Percentiles rank a stretch among this genome's conserved stretches.
These are phyloP conservation scores for Drosophila oshimai DNA, from an alignment of 1,140 invertebrate genomes.

Conservation along the genomic window DNA sequence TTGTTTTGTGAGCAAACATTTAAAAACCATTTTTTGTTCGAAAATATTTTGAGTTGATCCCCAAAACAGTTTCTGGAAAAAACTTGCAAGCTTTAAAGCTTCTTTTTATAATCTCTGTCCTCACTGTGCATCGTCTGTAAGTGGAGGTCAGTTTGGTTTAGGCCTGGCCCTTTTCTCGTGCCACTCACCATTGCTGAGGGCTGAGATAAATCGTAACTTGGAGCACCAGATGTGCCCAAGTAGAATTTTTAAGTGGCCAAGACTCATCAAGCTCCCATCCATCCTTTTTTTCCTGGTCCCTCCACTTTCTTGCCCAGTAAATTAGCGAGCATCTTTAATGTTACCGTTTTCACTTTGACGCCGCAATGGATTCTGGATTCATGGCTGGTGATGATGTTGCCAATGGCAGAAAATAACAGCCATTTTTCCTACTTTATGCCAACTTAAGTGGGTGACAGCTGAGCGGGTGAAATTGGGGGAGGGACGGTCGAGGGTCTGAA, in stretches of 20 bases:
- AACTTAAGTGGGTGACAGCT: constrained; percentile 73
- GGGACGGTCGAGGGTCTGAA: constrained; percentile 48
- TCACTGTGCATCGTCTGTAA: constrained; percentile 13
- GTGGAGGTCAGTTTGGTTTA: constrained; percentile 19
- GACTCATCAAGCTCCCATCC: constrained; percentile 2
- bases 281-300: neutral
- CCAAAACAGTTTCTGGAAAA: too few species aligned
- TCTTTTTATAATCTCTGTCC: too few species aligned
- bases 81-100: too few species aligned
- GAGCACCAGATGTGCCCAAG: constrained; percentile 65
- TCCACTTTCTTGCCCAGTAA: constrained; percentile 4
- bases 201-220: constrained; percentile 33
- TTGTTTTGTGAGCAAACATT: too few species aligned
- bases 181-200: neutral
- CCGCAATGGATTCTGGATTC: constrained; percentile 32
- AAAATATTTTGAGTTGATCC: too few species aligned
- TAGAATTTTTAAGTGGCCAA: constrained; percentile 59
- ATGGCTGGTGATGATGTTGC: constrained; percentile 58
- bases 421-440: constrained; percentile 77
- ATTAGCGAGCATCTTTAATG: constrained; percentile 63
- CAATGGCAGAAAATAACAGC: constrained; percentile 58
- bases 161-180: neutral
- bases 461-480: constrained; percentile 1
- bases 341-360: constrained; percentile 52
- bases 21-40: too few species aligned